Percentiles rank a stretch among this genome's conserved stretches.
phyloP scores from a whole-genome alignment of 2,113 vertebrate genomes.

The Hippolais icterina region DNA sequence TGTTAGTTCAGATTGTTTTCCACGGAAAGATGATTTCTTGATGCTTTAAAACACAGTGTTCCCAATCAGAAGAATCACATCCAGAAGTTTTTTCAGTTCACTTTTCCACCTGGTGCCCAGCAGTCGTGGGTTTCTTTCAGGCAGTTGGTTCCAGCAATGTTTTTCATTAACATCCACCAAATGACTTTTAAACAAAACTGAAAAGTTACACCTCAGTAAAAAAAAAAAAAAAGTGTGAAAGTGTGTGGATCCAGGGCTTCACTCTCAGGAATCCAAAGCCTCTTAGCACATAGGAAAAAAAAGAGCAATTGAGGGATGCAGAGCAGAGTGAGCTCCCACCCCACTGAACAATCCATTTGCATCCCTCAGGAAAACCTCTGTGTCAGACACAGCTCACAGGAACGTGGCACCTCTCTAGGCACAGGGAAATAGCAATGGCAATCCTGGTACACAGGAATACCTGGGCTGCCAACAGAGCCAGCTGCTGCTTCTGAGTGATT shows the following conservation, averaged over 20 bases:
- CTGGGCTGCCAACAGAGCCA: background rate
- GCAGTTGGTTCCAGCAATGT: background rate
- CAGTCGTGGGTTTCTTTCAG: background rate
- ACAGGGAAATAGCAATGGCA: background rate
- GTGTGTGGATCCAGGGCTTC: background rate
- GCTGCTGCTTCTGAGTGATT: background rate
- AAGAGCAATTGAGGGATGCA: background rate
- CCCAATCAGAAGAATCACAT: background rate
- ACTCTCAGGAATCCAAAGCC: background rate
- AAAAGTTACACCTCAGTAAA: background rate
- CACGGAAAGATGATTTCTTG: background rate
- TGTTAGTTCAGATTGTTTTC: background rate
- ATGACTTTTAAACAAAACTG: background rate
- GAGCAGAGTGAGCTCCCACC: background rate
- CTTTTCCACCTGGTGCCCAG: background rate
- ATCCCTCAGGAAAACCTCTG: background rate
- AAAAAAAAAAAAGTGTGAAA: background rate
- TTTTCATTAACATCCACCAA: background rate
- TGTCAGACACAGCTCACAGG: background rate
- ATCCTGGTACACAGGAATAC: background rate
- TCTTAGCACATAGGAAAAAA: background rate
- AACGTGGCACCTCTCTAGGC: background rate
- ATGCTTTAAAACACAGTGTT: background rate
- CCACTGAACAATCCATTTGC: rapidly evolving
- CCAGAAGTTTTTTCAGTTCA: background rate